These are phyloP conservation scores for Apaloderma vittatum DNA, from an alignment of 2,113 vertebrate genomes.

Conservation along the genomic window DNA sequence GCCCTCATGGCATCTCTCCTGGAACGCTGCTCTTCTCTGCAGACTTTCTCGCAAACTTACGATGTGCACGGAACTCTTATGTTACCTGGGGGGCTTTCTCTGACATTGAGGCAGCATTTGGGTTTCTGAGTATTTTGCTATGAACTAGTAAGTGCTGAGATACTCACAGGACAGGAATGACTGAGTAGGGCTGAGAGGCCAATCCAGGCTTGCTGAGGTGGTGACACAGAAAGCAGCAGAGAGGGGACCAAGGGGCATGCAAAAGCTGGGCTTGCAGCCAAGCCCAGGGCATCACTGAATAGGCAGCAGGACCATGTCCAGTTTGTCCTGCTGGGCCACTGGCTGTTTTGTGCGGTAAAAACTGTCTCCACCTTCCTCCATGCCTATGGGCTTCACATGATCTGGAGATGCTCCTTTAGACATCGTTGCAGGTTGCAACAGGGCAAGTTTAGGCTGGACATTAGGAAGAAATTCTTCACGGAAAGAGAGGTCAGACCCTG, in stretches of 20 bases:
- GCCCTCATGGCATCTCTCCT: neutral
- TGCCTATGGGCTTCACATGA: neutral
- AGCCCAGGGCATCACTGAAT: neutral
- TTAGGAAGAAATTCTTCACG: too few species aligned
- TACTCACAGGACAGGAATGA: neutral
- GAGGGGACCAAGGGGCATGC: too few species aligned
- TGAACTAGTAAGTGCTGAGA: neutral
- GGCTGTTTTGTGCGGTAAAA: neutral
- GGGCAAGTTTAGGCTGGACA: too few species aligned
- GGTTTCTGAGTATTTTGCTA: neutral
- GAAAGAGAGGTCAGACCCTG: too few species aligned
- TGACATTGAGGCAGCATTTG: neutral
- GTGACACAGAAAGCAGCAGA: neutral
- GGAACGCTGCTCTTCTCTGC: neutral
- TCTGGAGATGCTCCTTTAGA: neutral
- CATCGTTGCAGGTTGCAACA: too few species aligned
- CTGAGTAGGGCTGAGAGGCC: neutral
- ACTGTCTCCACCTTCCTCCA: neutral
- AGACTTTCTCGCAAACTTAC: neutral
- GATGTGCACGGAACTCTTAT: neutral
- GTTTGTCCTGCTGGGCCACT: neutral
- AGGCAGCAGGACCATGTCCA: neutral
- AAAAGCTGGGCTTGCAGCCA: neutral
- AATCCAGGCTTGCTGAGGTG: neutral
- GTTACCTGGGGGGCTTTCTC: fast-evolving